Evolutionary conservation across 2,888 invertebrate species (phyloP), one percentile per base, ranked within the genome.

Genomic region (Spodoptera exigua): DNA sequence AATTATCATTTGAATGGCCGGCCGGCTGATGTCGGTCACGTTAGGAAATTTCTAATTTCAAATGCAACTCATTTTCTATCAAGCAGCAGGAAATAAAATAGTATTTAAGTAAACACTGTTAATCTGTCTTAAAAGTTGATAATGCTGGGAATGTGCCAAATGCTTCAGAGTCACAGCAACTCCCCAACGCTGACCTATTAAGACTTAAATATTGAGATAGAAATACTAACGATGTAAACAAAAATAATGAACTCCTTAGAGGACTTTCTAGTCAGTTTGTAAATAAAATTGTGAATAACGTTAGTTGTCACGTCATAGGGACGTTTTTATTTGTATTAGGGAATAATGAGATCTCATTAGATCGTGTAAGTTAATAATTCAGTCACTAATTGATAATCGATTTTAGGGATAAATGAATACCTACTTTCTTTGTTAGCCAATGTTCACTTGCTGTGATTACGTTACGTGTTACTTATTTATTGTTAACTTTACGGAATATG

Each of bases 361-460:
- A 88, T 92, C 90, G 82, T 83, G 88, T 93, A 93, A 93, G 92
- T 87, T 93, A 91, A 78, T 73, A 70, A 90, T 90, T 92, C 91
- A 92, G 91, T 93, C 92, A 92, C 90, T 92, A 92, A 93, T 91
- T 92, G 89, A 90, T 92, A 92, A 91, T 89, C 90, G 84, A 90
- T 89, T 89, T 90, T 92, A 92, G 92, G 85, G 75, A 87, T 93
- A 86, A 92, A 86, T 86, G 82, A 87, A 82, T 80, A 81, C 83
- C 71, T 80, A 90, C 81, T 89, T 93, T 92, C 85, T 93, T 93
- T 93, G 93, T 93, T 94, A 94, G 94, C 91, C 91, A 93, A 93
- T 93, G 90, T 93, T 92, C 93, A 90, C 91, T 89, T 78, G 91
- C 92, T 94, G 93, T 94, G 93, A 93, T 94, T 93, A 89, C 89